Conservation (phyloP, 2,113 vertebrate genomes). For the Colius striatus region DNA sequence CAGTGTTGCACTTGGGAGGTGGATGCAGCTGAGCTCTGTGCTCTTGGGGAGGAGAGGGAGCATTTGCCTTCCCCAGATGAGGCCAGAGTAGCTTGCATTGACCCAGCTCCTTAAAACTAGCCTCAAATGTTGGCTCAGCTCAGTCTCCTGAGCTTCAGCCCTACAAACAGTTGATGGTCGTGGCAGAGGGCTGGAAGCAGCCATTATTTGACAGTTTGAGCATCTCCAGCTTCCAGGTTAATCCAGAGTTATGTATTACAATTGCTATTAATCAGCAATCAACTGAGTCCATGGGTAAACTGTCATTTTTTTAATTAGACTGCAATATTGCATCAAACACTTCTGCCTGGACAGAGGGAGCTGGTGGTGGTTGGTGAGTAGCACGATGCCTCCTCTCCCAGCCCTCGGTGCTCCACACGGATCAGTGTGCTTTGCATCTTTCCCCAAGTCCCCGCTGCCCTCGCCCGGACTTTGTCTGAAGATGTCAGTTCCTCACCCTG, state of each 20-base stretch:
- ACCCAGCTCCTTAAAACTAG: neutral
- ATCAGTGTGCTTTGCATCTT: no score
- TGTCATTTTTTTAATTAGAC: conserved; percentile 35
- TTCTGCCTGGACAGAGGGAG: neutral
- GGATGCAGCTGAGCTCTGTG: neutral
- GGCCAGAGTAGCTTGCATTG: accelerated
- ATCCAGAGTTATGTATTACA: conserved; percentile 25
- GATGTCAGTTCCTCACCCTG: neutral
- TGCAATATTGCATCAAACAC: neutral
- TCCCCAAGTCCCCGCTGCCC: neutral
- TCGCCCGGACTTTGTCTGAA: accelerated
- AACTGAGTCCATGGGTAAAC: conserved; percentile 26
- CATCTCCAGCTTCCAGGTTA: neutral
- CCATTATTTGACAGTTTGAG: neutral
- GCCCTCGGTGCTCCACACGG: neutral
- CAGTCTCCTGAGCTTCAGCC: neutral
- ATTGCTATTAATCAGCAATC: conserved; percentile 36
- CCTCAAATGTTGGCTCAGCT: neutral
- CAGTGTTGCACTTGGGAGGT: neutral
- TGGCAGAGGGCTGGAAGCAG: neutral
- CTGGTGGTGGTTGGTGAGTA: neutral
- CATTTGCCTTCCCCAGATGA: accelerated
- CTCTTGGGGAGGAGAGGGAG: neutral
- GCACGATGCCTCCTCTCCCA: neutral
- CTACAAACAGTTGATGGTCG: neutral